phyloP scores from a whole-genome alignment of 2,797 vertebrate genomes.

The Anguilla obscura region DNA sequence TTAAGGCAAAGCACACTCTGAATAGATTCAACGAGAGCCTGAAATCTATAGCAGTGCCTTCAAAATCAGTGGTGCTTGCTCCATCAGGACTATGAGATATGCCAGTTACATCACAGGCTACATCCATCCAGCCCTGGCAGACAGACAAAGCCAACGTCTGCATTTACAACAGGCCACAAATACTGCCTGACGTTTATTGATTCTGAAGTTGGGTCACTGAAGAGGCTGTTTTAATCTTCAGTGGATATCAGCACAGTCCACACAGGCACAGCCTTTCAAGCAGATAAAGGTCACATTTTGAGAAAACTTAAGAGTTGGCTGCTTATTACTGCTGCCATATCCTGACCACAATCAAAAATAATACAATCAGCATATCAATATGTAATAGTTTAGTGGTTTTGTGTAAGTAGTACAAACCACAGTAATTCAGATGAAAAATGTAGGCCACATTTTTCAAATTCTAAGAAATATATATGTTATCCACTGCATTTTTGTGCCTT shows the following conservation, averaged over 20 bases:
- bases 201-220: background rate
- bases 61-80: slow-evolving; percentile 12
- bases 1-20: background rate
- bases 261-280: background rate
- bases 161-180: background rate
- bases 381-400: background rate
- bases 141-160: background rate
- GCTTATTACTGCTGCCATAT: background rate
- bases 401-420: background rate
- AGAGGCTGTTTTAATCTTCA: slow-evolving; percentile 4
- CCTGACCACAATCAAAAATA: background rate
- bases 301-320: background rate
- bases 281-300: background rate
- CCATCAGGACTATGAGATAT: slow-evolving; percentile 23
- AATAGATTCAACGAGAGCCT: background rate
- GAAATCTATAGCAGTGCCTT: slow-evolving; percentile 7
- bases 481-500: too few relatives aligned
- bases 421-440: background rate
- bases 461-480: too few relatives aligned
- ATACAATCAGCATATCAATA: background rate
- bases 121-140: background rate
- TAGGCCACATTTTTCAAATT: too few relatives aligned
- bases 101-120: slow-evolving; percentile 1
- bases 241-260: background rate
- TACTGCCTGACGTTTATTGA: background rate